These are phyloP conservation scores for Poecilia velifera DNA, from an alignment of 2,797 vertebrate species.

Conservation along the genomic window DNA sequence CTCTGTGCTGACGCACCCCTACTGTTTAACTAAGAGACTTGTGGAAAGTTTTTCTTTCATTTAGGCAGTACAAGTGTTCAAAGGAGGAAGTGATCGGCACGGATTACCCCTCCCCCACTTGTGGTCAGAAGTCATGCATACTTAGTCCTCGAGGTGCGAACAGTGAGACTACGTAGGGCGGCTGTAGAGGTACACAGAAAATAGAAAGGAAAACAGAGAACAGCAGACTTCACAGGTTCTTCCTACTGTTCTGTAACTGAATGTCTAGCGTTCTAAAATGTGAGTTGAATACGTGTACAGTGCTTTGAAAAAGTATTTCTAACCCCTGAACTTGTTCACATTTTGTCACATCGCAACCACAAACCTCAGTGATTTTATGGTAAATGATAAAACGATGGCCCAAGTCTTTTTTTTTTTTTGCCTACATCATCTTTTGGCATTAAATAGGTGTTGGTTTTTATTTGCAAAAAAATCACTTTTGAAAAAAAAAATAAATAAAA, in stretches of 20 bases:
- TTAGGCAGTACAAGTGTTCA: slow-evolving; percentile 47
- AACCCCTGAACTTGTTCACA: background rate
- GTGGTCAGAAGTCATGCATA: slow-evolving; percentile 62
- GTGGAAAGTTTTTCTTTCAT: slow-evolving; percentile 47
- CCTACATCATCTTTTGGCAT: no score
- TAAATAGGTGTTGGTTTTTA: no score
- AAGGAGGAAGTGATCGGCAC: slow-evolving; percentile 46
- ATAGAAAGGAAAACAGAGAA: slow-evolving; percentile 29
- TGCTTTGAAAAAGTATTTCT: background rate
- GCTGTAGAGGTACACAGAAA: background rate
- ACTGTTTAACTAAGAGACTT: slow-evolving; percentile 20
- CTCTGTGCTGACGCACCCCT: slow-evolving; percentile 26
- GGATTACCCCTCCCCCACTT: slow-evolving; percentile 1
- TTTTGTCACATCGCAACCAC: background rate
- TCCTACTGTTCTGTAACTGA: slow-evolving; percentile 16
- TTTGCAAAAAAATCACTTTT: no score
- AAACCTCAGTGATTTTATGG: background rate
- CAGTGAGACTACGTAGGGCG: slow-evolving; percentile 17
- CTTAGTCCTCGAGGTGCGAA: slow-evolving; percentile 32
- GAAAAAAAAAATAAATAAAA: no score
- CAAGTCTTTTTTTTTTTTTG: no score
- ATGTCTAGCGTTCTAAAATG: slow-evolving; percentile 28
- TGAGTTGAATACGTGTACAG: slow-evolving; percentile 23
- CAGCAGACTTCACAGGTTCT: slow-evolving; percentile 29
- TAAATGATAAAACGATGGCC: no score